Evolutionary conservation across 2,888 invertebrate genomes (phyloP), one percentile per base, ranked within the genome.

Genomic region (Germaria angustata): DNA sequence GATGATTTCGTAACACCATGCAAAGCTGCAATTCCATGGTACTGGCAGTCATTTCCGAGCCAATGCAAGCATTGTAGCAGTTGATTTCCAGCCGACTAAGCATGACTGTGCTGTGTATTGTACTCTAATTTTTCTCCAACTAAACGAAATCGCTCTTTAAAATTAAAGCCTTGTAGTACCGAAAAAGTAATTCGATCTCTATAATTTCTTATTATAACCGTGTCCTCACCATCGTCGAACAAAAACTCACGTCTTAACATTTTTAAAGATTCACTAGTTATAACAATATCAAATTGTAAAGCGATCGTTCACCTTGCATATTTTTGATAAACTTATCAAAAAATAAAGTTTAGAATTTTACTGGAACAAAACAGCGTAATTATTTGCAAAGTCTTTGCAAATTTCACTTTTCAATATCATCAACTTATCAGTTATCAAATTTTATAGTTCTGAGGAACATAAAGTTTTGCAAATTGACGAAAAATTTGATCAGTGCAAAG

Each of bases 381-480:
- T 20, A 46, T 46, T 46, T 46, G 17, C 44, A 46, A 46, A 46
- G 44, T 2, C 20, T 46, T 46, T 46, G 7, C 17, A 46, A 46
- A 17, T 20, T 46, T 17, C 44, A 17, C 17, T 46, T 46, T 46
- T 17, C 44, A 46, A 46, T 46, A 46, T 46, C 17, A 46, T 17
- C 44, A 11, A 22, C 49, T 49, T 49, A 49, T 49, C 49, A 49
- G 17, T 28, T 51, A 51, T 51, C 51, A 49, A 28, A 51, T 51
- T 51, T 51, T 24, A 51, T 51, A 51, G 28, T 51, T 55, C 22
- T 55, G 34, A 55, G 55, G n/a, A 53, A 28, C 28, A 51, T 11
- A 51, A 51, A 24, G 13, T 51, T 46, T 51, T 24, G 51, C 24
- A 24, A 51, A 51, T 51, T 51, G 51, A 51, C 51, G 51, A 51